Evolutionary conservation across 2,113 vertebrate genomes (phyloP).

Genomic region (Orcinus orca): DNA sequence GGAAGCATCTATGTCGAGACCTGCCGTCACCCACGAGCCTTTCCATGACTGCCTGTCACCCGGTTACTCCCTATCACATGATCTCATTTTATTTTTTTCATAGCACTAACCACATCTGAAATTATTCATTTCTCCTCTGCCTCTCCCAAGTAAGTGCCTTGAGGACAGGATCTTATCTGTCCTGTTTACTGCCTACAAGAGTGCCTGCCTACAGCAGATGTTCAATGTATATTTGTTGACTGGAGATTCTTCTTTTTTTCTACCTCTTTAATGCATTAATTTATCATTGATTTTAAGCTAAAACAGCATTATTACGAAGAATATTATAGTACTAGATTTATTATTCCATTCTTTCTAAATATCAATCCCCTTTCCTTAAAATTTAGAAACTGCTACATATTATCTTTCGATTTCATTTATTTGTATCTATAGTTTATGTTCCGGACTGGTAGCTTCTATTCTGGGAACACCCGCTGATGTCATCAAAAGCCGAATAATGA

Average conservation of each 20-base stretch:
- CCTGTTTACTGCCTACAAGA: neutral
- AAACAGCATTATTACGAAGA: neutral
- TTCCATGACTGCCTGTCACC: neutral
- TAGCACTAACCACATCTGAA: neutral
- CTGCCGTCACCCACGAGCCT: neutral
- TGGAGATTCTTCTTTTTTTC: neutral
- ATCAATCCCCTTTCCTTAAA: neutral
- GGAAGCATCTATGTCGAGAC: neutral
- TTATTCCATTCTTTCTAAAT: constrained; percentile 2
- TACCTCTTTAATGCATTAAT: neutral
- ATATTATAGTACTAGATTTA: neutral
- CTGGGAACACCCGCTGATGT: constrained; percentile 91
- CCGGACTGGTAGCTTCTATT: constrained; percentile 88
- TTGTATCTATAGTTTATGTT: constrained; percentile 82
- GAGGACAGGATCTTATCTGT: neutral
- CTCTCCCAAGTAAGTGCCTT: neutral
- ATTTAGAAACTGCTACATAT: neutral
- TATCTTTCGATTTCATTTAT: constrained; percentile 58
- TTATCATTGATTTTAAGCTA: constrained; percentile 10
- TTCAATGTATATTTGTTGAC: neutral
- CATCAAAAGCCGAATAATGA: constrained; percentile 92
- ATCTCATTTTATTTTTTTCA: neutral
- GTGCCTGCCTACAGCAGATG: neutral
- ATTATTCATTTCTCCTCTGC: neutral
- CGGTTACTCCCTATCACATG: neutral